A percentile compares a stretch with the other conserved stretches of the same genome.
Conservation (phyloP, 1,140 invertebrate genomes). For the Anagrus nilaparvatae region DNA sequence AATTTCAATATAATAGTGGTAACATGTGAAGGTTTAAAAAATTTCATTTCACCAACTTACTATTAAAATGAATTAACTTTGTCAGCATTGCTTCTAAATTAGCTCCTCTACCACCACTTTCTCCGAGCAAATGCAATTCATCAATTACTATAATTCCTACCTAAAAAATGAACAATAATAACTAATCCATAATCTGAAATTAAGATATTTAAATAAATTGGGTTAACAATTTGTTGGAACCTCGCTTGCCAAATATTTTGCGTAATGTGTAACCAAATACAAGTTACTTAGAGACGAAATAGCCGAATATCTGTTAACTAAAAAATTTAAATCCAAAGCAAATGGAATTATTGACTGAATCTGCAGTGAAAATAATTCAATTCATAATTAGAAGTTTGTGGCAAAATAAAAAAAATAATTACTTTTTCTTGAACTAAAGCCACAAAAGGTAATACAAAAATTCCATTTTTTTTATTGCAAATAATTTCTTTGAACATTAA, state of each 20-base stretch:
- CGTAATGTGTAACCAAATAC: too few relatives aligned
- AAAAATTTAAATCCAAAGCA: slow-evolving; percentile 75
- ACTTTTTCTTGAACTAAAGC: slow-evolving; percentile 95
- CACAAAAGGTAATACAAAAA: slow-evolving; percentile 90
- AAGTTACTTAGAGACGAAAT: too few relatives aligned
- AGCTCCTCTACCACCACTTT: slow-evolving; percentile 66
- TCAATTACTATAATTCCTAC: slow-evolving; percentile 73
- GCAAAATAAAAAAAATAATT: too few relatives aligned
- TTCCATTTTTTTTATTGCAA: slow-evolving; percentile 66
- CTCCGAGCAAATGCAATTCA: slow-evolving; percentile 91
- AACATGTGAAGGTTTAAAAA: too few relatives aligned
- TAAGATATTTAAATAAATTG: too few relatives aligned
- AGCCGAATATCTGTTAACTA: slow-evolving; percentile 91
- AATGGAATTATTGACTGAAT: slow-evolving; percentile 73
- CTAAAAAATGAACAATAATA: too few relatives aligned
- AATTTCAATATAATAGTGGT: slow-evolving; percentile 6
- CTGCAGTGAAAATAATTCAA: slow-evolving; percentile 42
- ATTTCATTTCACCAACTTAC: too few relatives aligned
- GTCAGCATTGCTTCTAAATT: slow-evolving; percentile 73
- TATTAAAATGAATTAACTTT: slow-evolving; percentile 62
- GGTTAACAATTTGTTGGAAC: too few relatives aligned
- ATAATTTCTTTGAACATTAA: slow-evolving; percentile 80
- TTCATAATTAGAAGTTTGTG: too few relatives aligned
- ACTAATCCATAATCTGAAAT: too few relatives aligned
- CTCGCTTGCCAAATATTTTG: too few relatives aligned